Base-by-base conservation (phyloP, 2,113 vertebrate species). In the Myodes glareolus region DNA sequence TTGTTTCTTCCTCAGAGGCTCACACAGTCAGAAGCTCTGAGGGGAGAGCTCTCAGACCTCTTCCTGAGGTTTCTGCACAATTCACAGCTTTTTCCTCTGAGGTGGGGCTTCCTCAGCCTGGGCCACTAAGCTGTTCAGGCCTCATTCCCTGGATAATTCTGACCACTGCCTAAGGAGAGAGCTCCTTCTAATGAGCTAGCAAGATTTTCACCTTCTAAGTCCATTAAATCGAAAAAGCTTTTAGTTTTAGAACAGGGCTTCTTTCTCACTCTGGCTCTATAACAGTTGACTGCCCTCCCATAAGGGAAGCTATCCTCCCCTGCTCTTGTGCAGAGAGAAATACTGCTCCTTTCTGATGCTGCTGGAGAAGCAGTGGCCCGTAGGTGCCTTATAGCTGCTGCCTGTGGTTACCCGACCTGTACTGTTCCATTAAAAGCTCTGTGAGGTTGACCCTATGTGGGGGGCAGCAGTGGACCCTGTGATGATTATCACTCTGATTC, bases 161-260 rank as follows among this genome's bases (percentile, higher is more conserved):
- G 94, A 72, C 14, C 45, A 39, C 63, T 10, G 72, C 63, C 89
- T 55, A 76, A 96, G 39, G 8, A 88, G 50, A 50, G 65, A 68
- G 6, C 27, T 63, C 36, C 23, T 84, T 55, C 19, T 81, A 58
- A 92, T 25, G 52, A 33, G 45, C 42, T 90, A 93, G 93, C 90
- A 82, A 72, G 78, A 90, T 91, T 94, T 88, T 78, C 73, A 91
- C 84, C 55, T 91, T 88, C 45, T 95, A 88, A 77, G 88, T 72
- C 96, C 72, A 89, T 95, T 96, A 90, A 88, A 76, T 87, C 92
- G 61, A 23, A 96, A 91, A 96, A 70, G 8, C 65, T 96, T 97
- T 90, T 68, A 27, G 52, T 82, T 95, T 91, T 84, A 95, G 45
- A 90, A 55, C 73, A 86, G 73, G 80, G 29, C 93, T 95, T 93